Percentiles rank a stretch among this genome's conserved stretches.
These are phyloP conservation scores for Sinohyriopsis cumingii DNA, from an alignment of 2,888 invertebrate species.

Conservation along the genomic window DNA sequence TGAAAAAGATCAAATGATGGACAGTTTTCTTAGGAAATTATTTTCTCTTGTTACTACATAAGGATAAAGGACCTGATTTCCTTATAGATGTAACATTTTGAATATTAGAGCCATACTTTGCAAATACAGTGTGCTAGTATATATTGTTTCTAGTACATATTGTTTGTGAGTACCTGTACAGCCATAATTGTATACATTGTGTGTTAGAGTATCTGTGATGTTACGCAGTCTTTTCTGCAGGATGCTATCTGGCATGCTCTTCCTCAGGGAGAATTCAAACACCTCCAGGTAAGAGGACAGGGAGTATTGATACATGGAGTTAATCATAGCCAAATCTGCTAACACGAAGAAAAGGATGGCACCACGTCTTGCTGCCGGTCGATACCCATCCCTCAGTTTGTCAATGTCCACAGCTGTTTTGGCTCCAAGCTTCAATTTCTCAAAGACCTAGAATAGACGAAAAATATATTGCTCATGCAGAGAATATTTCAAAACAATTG, in stretches of 20 bases:
- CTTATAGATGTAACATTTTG: neutral
- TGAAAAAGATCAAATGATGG: no score
- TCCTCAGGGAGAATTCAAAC: slow-evolving; percentile 85
- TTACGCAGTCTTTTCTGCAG: slow-evolving; percentile 83
- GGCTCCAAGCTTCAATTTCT: slow-evolving; percentile 84
- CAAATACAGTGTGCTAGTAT: neutral
- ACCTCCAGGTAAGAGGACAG: slow-evolving; percentile 88
- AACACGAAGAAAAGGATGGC: slow-evolving; percentile 93
- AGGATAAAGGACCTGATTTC: no score
- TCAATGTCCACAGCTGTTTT: slow-evolving; percentile 88
- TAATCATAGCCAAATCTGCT: slow-evolving; percentile 90
- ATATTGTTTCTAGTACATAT: no score
- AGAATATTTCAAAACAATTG: neutral
- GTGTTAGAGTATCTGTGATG: slow-evolving; percentile 88
- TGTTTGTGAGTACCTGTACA: slow-evolving; percentile 79
- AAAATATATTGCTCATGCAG: neutral
- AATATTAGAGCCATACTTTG: neutral
- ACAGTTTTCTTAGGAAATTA: no score
- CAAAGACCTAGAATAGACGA: slow-evolving; percentile 75
- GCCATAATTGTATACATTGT: slow-evolving; percentile 91
- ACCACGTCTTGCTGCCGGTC: slow-evolving; percentile 88
- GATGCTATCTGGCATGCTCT: slow-evolving; percentile 87
- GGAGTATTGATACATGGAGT: slow-evolving; percentile 94
- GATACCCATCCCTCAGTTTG: slow-evolving; percentile 86
- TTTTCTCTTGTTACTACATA: no score